Base-by-base conservation (phyloP, 2,888 invertebrate genomes). In the Colletes collaris region DNA sequence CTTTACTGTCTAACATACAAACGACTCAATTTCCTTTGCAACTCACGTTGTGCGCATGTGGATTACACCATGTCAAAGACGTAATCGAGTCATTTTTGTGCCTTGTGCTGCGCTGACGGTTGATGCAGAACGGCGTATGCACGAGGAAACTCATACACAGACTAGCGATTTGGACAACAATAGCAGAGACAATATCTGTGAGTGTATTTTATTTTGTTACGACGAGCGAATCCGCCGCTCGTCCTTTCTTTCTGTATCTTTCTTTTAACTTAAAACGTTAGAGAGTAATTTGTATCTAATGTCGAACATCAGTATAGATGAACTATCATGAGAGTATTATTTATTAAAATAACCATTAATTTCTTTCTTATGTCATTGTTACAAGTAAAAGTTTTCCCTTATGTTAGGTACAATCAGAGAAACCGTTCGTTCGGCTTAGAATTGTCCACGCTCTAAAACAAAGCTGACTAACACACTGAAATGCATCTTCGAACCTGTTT, bases 141-240 rank as follows among this genome's bases (percentile, higher is more conserved):
- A 89, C 86, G 91, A 91, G 87, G 91, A 91, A 76, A 90, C 86
- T 81, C 90, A 89, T 82, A 91, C 90, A 81, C 91, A 90, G 86
- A 90, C 90, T 84, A 91, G 89, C 84, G 88, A 90, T 86, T 85
- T 90, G 90, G 91, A 90, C 86, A 89, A 89, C 88, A 85, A 85
- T 85, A 89, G 88, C 89, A 89, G 88, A 89, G 89, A 91, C 79
- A 87, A 89, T 85, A 89, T 86, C 81, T 90, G 90, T 90, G 86
- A 90, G 90, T 90, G 79, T 81, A 81, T 74, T 85, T 86, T 84
- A 78, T 84, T 77, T 81, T 76, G 76, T 71, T 53, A 78, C 63
- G 3, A 50, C 11, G 27, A 66, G 53, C 63, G 49, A 70, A 52
- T 60, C 49, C 16, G 55, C 56, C 62, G 35, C 44, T 64, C 40